These are phyloP conservation scores for Apocheima hispidaria DNA, from an alignment of 2,888 invertebrate genomes.

Conservation along the genomic window DNA sequence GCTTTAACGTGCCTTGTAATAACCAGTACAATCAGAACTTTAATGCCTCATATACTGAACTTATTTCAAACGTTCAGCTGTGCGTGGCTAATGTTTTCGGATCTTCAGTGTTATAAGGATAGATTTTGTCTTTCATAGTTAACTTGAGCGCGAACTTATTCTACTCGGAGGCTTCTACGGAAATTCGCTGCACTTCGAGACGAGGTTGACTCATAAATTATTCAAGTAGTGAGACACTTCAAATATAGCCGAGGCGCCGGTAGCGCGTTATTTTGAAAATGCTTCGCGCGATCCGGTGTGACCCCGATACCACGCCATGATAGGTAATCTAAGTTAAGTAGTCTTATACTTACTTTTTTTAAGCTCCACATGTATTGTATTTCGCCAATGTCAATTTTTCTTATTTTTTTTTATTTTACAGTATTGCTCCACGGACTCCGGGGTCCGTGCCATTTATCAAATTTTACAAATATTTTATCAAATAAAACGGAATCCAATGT, in stretches of 20 bases:
- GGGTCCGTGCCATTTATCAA: too few relatives aligned
- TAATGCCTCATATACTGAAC: constrained; percentile 11
- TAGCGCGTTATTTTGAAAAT: constrained; percentile 79
- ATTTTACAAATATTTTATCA: too few relatives aligned
- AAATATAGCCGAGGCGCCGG: constrained; percentile 78
- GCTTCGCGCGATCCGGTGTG: constrained; percentile 53
- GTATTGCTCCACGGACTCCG: too few relatives aligned
- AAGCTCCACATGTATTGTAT: too few relatives aligned
- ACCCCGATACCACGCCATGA: constrained; percentile 63
- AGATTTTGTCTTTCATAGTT: constrained; percentile 49
- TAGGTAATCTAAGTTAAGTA: constrained; percentile 40
- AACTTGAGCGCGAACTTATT: constrained; percentile 63
- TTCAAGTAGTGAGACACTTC: constrained; percentile 83
- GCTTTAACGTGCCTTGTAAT: constrained; percentile 14
- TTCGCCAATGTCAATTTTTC: too few relatives aligned
- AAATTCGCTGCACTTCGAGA: constrained; percentile 78
- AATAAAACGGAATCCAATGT: too few relatives aligned
- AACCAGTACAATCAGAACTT: constrained; percentile 16
- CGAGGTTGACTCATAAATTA: constrained; percentile 81
- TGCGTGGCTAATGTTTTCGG: constrained; percentile 17
- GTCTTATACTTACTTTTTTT: neutral
- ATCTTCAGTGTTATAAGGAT: constrained; percentile 15
- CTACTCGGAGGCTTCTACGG: constrained; percentile 63
- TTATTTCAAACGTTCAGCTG: constrained; percentile 14
- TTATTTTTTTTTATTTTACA: too few relatives aligned